Evolutionary conservation across 2,888 invertebrate species (phyloP).

Genomic region (Yponomeuta plumbellus): DNA sequence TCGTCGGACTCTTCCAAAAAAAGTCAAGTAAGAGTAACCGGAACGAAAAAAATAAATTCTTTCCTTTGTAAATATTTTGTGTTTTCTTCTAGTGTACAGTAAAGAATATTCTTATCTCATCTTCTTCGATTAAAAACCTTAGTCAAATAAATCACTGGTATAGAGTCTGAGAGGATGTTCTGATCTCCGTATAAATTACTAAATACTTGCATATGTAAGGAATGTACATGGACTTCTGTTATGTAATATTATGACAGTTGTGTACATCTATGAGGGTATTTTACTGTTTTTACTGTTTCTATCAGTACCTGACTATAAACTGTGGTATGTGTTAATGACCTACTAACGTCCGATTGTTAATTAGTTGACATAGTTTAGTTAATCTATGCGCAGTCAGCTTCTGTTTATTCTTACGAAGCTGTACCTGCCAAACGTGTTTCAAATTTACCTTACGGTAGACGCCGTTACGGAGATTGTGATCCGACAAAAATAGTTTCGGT

Average conservation of each 20-base stretch:
- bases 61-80: too few species aligned
- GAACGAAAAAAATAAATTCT: too few species aligned
- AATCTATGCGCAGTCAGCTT: neutral
- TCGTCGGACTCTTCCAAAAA: too few species aligned
- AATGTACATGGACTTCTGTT: neutral
- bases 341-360: neutral
- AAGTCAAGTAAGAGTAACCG: too few species aligned
- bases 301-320: neutral
- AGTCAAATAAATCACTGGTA: too few species aligned
- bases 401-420: too few species aligned
- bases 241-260: neutral
- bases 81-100: too few species aligned
- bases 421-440: too few species aligned
- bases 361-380: neutral
- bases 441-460: too few species aligned
- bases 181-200: neutral
- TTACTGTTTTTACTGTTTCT: neutral
- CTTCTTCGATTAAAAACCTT: too few species aligned
- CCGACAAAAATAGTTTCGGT: neutral
- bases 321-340: neutral
- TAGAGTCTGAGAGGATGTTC: neutral
- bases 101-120: too few species aligned
- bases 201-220: neutral
- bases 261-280: neutral
- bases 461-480: neutral